Percentiles rank a stretch among this genome's conserved stretches.
Conservation (phyloP, 2,797 vertebrate genomes). For the Diglossa cyanea region DNA sequence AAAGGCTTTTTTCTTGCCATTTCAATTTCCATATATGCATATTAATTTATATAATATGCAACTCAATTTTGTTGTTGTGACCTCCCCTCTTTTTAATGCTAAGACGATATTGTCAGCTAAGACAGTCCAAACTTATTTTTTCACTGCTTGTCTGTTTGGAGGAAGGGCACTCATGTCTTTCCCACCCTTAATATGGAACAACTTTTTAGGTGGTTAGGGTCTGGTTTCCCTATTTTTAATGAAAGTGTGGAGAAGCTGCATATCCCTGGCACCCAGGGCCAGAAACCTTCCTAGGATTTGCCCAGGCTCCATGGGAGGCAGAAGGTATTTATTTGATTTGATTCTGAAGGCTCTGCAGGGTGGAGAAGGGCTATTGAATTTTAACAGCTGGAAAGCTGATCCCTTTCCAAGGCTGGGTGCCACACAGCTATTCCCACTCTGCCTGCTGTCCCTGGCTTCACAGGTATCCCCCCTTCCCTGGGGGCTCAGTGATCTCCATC, state of each 20-base stretch:
- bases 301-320: fast-evolving
- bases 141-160: not conserved
- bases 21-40: not conserved
- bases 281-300: not conserved
- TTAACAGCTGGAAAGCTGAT: not conserved
- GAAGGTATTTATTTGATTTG: not conserved
- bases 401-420: not conserved
- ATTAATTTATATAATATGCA: not conserved
- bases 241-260: not conserved
- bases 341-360: not conserved
- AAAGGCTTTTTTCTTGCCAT: not conserved
- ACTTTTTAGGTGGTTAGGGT: not conserved
- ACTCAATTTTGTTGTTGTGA: not conserved
- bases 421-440: not conserved
- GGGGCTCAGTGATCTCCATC: not conserved
- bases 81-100: not conserved
- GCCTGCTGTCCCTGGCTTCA: not conserved
- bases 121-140: not conserved
- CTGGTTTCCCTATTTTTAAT: not conserved
- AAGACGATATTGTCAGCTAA: not conserved
- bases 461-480: not conserved
- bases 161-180: not conserved
- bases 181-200: not conserved
- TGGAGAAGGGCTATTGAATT: not conserved
- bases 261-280: not conserved